Conservation (phyloP, 2,888 invertebrate species). For the Dasypolia templi region DNA sequence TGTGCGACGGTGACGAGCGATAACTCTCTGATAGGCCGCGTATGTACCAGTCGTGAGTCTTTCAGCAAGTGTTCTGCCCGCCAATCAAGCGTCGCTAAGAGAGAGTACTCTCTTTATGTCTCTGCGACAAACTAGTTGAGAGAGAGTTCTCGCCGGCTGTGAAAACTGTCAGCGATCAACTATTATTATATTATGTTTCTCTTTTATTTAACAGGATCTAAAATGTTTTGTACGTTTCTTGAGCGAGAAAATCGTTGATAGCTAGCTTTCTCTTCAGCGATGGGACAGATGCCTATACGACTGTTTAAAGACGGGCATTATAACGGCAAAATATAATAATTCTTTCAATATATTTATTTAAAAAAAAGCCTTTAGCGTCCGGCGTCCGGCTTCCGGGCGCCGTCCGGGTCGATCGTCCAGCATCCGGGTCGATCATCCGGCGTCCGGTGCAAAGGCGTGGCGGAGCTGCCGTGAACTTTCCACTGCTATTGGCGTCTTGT, state of each 20-base stretch:
- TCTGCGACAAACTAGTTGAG: neutral
- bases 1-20: neutral
- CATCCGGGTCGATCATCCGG: constrained; percentile 42
- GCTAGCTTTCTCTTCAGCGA: neutral
- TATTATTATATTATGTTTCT: neutral
- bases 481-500: constrained; percentile 43
- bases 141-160: neutral
- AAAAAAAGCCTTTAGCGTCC: neutral
- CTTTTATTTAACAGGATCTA: neutral
- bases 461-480: constrained; percentile 31
- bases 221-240: neutral
- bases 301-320: neutral
- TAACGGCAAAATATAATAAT: constrained; percentile 10
- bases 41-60: neutral
- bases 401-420: constrained; percentile 35
- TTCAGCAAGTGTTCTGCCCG: neutral
- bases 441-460: constrained; percentile 33
- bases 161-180: neutral
- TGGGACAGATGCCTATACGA: no score
- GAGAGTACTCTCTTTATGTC: neutral
- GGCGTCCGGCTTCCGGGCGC: constrained; percentile 22
- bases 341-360: constrained; percentile 44
- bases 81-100: neutral
- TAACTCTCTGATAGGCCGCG: neutral
- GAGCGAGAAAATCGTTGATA: neutral